These are phyloP conservation scores for Eulemur rufifrons DNA, from an alignment of 2,113 vertebrate genomes.

Conservation along the genomic window DNA sequence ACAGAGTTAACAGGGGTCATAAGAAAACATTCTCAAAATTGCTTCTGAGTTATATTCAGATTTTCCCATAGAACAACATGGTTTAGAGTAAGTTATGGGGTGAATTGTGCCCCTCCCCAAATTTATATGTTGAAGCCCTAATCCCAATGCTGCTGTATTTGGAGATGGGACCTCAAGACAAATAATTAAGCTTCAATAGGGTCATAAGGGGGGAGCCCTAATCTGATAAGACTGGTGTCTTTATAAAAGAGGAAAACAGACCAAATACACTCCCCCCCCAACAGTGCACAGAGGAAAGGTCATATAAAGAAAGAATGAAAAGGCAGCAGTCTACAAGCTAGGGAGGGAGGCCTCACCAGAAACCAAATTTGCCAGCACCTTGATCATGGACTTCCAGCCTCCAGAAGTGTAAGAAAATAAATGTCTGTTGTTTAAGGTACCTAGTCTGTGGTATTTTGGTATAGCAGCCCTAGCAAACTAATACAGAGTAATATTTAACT, in stretches of 20 bases:
- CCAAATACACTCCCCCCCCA: background rate
- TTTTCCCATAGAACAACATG: slow-evolving; percentile 8
- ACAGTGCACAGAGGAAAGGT: too few relatives aligned
- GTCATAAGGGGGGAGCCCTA: background rate
- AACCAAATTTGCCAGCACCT: background rate
- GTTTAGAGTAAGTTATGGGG: background rate
- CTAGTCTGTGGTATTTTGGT: background rate
- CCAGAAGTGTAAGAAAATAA: background rate
- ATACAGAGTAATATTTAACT: background rate
- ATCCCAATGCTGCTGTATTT: background rate
- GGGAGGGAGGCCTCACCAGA: background rate
- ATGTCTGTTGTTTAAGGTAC: background rate
- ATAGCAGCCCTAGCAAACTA: background rate
- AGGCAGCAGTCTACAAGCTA: background rate
- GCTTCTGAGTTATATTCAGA: background rate
- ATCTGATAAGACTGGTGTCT: background rate
- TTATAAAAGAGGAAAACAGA: background rate
- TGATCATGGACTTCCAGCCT: background rate
- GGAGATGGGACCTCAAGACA: background rate
- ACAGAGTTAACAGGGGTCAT: background rate
- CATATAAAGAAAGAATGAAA: background rate
- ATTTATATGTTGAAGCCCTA: background rate
- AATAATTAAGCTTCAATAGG: background rate
- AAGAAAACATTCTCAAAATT: slow-evolving; percentile 37
- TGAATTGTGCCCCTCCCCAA: background rate